These are phyloP conservation scores for Crocuta crocuta DNA, from an alignment of 2,113 vertebrate genomes.

Conservation along the genomic window DNA sequence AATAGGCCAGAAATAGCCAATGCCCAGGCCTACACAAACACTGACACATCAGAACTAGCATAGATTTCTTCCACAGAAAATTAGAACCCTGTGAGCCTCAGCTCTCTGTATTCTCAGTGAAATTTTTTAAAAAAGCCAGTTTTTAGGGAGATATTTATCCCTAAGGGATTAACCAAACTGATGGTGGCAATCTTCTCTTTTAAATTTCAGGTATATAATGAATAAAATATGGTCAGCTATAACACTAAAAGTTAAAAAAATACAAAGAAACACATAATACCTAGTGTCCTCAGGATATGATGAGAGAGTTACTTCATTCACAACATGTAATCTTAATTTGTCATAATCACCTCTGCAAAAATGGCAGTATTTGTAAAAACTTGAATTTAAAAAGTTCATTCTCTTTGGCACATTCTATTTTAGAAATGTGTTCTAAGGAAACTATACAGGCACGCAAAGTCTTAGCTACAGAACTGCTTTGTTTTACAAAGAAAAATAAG, in stretches of 20 bases:
- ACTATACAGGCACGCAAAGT: not conserved
- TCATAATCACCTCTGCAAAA: not conserved
- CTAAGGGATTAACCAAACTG: not conserved
- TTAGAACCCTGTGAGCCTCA: not conserved
- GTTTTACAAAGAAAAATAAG: too few relatives aligned
- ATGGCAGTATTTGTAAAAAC: not conserved
- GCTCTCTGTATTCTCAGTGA: not conserved
- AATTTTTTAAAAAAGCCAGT: not conserved
- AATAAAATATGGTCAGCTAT: not conserved
- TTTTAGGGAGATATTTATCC: not conserved
- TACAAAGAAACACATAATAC: not conserved
- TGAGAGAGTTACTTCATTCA: not conserved
- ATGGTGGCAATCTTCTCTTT: not conserved
- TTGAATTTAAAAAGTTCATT: not conserved
- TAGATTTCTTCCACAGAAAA: not conserved
- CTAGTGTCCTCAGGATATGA: not conserved
- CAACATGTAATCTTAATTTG: not conserved
- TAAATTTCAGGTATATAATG: not conserved
- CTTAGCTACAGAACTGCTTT: not conserved
- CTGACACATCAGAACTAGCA: not conserved
- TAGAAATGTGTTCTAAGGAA: not conserved
- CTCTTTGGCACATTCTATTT: not conserved
- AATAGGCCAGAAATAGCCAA: not conserved
- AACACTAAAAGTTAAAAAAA: not conserved
- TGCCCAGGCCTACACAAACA: not conserved